phyloP scores from a whole-genome alignment of 1,140 invertebrate species.

The Phenacoccus solenopsis region DNA sequence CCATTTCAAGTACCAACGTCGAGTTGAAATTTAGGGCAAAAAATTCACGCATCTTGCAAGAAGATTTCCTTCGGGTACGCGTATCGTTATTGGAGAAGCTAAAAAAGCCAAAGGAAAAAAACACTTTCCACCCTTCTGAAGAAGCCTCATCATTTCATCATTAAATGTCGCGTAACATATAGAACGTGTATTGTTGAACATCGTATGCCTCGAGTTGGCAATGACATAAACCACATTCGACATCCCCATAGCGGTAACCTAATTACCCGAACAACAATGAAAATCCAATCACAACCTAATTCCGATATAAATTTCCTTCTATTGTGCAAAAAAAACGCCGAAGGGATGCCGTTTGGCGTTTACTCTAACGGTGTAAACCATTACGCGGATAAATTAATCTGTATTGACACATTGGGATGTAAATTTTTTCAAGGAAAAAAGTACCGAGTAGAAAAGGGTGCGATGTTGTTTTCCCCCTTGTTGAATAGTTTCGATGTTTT shows the following conservation, averaged over 20 bases:
- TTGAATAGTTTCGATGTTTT: constrained; percentile 8
- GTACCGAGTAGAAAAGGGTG: not conserved
- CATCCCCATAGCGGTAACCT: not conserved
- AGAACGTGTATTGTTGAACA: not conserved
- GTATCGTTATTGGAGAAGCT: no score
- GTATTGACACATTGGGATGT: constrained; percentile 9
- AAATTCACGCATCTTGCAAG: not conserved
- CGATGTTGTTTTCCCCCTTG: constrained; percentile 13
- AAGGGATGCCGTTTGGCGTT: not conserved
- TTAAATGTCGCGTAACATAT: not conserved
- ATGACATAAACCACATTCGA: not conserved
- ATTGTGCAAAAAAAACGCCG: not conserved
- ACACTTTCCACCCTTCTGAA: not conserved
- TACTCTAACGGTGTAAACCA: not conserved
- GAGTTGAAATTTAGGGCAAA: no score
- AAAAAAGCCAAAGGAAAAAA: no score
- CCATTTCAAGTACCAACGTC: no score
- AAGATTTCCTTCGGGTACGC: no score
- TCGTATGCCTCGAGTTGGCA: not conserved
- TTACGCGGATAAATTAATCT: constrained; percentile 17
- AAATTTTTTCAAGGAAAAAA: constrained; percentile 13
- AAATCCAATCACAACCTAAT: not conserved
- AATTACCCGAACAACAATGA: not conserved
- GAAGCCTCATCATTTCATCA: not conserved
- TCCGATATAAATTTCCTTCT: not conserved